A percentile compares a stretch with the other conserved stretches of the same genome.
Conservation (phyloP, 2,888 invertebrate genomes). For the Synergus gifuensis region DNA sequence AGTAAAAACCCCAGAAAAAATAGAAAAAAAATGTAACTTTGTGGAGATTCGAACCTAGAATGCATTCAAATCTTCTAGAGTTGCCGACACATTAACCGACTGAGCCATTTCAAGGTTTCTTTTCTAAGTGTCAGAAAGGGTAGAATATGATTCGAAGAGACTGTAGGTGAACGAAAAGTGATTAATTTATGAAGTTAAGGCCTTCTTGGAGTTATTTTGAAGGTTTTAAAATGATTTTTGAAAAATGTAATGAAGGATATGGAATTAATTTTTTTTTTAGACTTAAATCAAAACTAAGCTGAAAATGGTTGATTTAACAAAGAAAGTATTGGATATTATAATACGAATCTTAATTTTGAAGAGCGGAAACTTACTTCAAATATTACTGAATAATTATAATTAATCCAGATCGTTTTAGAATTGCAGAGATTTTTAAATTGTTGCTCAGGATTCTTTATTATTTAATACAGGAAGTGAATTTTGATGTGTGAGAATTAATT, state of each 20-base stretch:
- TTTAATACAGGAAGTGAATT: constrained; percentile 40
- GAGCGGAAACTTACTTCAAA: background rate
- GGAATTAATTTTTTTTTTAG: background rate
- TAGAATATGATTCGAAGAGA: no score
- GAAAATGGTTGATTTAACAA: no score
- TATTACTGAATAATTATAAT: background rate
- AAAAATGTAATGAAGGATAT: no score
- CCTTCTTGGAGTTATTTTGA: no score
- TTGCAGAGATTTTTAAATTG: background rate
- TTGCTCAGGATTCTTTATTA: constrained; percentile 41
- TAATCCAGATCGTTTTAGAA: background rate
- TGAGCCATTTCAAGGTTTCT: no score
- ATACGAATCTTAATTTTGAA: background rate
- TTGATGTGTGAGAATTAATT: background rate
- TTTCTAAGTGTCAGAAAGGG: no score
- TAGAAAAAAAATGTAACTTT: background rate
- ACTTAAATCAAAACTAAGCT: no score
- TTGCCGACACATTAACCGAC: background rate
- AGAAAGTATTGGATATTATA: background rate
- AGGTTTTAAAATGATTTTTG: no score
- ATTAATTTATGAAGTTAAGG: no score
- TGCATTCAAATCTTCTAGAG: background rate
- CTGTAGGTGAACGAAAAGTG: no score
- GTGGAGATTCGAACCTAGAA: background rate
- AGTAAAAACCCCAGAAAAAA: background rate